phyloP scores from a whole-genome alignment of 2,888 invertebrate species.

The Actias luna region DNA sequence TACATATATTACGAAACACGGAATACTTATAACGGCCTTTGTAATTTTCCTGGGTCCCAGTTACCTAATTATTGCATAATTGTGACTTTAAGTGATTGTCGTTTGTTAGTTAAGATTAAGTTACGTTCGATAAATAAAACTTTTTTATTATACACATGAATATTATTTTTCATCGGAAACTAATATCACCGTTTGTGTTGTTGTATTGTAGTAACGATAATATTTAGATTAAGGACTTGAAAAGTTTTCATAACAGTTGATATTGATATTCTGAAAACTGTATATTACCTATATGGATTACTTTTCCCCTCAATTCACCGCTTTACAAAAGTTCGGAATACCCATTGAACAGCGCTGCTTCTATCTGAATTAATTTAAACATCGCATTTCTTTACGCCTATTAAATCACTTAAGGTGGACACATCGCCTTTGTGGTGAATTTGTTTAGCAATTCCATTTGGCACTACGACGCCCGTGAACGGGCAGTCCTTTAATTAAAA shows the following conservation, averaged over 20 bases:
- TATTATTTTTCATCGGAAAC: no score
- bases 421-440: constrained; percentile 76
- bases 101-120: not conserved
- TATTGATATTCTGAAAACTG: not conserved
- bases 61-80: not conserved
- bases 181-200: no score
- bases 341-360: not conserved
- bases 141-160: no score
- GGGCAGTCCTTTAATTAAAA: constrained; percentile 81
- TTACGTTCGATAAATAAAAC: not conserved
- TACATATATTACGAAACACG: not conserved
- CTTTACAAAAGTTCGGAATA: not conserved
- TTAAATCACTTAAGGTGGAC: constrained; percentile 83
- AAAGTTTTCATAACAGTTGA: not conserved
- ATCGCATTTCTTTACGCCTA: constrained; percentile 78
- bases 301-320: not conserved
- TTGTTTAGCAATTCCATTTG: constrained; percentile 81
- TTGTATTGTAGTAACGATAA: no score
- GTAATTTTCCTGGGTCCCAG: not conserved
- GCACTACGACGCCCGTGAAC: constrained; percentile 60
- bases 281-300: not conserved
- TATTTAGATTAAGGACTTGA: not conserved
- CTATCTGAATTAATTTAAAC: constrained; percentile 62
- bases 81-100: not conserved
- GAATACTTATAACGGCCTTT: not conserved